Conservation (phyloP, 2,797 vertebrate species). For the Acomys russatus region DNA sequence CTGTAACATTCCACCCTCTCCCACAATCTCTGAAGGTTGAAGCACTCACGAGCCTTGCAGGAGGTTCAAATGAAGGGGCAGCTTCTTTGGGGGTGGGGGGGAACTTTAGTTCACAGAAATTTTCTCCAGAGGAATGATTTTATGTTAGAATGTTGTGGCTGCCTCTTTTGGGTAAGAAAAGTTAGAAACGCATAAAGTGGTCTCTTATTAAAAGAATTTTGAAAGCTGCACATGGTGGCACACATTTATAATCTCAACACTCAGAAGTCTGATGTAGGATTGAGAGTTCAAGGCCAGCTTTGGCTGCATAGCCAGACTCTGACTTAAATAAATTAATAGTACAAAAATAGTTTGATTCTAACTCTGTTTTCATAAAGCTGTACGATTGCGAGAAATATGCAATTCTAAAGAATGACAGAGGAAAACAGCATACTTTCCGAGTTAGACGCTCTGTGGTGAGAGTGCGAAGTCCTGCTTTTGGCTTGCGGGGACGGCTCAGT, state of each 20-base stretch:
- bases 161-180: not conserved
- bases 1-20: not conserved
- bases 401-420: not conserved
- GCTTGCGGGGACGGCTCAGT: not conserved
- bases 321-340: not conserved
- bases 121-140: not conserved
- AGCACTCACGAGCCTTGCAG: no score
- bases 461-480: not conserved
- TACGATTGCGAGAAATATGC: not conserved
- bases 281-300: not conserved
- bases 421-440: not conserved
- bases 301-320: not conserved
- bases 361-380: not conserved
- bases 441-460: no score
- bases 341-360: slow-evolving; percentile 4
- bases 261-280: not conserved
- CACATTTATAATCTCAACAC: not conserved
- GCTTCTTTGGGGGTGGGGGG: not conserved
- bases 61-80: not conserved
- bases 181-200: not conserved
- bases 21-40: not conserved
- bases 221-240: not conserved
- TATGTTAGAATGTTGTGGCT: not conserved
- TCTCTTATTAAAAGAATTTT: slow-evolving; percentile 45
- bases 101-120: not conserved